Conservation (phyloP, 2,797 vertebrate species). For the Saxicola maurus region DNA sequence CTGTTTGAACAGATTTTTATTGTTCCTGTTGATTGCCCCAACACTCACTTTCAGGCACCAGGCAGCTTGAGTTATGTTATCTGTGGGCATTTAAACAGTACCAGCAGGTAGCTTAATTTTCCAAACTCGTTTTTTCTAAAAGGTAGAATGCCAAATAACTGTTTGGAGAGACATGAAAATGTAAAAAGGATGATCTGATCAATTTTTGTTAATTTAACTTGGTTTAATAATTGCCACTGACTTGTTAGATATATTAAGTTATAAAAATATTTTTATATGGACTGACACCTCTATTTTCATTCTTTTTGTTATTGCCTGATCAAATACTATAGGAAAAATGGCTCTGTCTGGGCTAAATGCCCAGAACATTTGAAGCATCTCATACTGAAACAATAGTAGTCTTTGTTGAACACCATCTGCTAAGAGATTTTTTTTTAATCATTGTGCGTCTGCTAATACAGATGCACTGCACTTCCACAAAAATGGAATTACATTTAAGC, state of each 20-base stretch:
- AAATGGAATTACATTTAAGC: constrained; percentile 35
- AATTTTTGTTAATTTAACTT: constrained; percentile 70
- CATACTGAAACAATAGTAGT: constrained; percentile 78
- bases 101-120: constrained; percentile 50
- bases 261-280: constrained; percentile 76
- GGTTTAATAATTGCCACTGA: constrained; percentile 66
- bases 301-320: constrained; percentile 71
- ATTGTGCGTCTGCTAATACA: constrained; percentile 56
- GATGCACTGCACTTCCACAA: constrained; percentile 40
- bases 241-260: constrained; percentile 71
- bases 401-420: constrained; percentile 83
- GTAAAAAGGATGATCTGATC: constrained; percentile 51
- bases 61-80: constrained; percentile 46
- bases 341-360: constrained; percentile 75
- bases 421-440: constrained; percentile 59
- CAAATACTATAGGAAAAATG: constrained; percentile 82
- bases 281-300: constrained; percentile 77
- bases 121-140: constrained; percentile 27
- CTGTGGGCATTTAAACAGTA: constrained; percentile 58
- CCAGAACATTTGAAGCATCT: constrained; percentile 78
- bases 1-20: constrained; percentile 55
- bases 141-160: constrained; percentile 18
- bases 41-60: constrained; percentile 46
- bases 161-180: constrained; percentile 50
- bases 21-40: constrained; percentile 56